Percentiles rank a stretch among this genome's conserved stretches.
phyloP scores from a whole-genome alignment of 2,888 invertebrate species.

The Oligia latruncula region DNA sequence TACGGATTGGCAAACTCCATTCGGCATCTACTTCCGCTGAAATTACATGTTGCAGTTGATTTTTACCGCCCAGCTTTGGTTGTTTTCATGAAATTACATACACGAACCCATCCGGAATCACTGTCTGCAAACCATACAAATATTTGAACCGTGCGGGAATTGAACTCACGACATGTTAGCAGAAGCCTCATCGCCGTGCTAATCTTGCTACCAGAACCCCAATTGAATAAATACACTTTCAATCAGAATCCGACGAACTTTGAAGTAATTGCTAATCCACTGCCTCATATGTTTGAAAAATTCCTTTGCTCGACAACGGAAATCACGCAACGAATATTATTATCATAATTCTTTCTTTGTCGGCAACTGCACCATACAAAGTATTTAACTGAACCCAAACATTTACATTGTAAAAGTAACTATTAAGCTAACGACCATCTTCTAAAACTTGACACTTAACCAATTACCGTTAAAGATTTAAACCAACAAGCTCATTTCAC shows the following conservation, averaged over 20 bases:
- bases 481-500: slow-evolving; percentile 56
- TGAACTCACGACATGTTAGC: not conserved
- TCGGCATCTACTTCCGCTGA: not conserved
- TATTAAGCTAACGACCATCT: slow-evolving; percentile 29
- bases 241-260: not conserved
- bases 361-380: not conserved
- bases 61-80: not conserved
- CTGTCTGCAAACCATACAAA: not conserved
- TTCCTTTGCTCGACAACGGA: not conserved
- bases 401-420: slow-evolving; percentile 23
- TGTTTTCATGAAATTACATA: not conserved
- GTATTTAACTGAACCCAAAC: not conserved
- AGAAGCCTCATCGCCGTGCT: not conserved
- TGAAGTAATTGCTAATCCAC: not conserved
- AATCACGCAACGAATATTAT: not conserved
- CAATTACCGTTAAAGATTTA: slow-evolving; percentile 43
- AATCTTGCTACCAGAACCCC: not conserved
- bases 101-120: not conserved
- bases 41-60: not conserved
- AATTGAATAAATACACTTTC: not conserved
- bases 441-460: slow-evolving; percentile 13
- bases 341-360: not conserved
- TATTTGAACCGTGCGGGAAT: not conserved
- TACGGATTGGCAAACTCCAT: not conserved
- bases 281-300: not conserved